Evolutionary conservation across 1,140 invertebrate species (phyloP).

Genomic region (Diabrotica virgifera): DNA sequence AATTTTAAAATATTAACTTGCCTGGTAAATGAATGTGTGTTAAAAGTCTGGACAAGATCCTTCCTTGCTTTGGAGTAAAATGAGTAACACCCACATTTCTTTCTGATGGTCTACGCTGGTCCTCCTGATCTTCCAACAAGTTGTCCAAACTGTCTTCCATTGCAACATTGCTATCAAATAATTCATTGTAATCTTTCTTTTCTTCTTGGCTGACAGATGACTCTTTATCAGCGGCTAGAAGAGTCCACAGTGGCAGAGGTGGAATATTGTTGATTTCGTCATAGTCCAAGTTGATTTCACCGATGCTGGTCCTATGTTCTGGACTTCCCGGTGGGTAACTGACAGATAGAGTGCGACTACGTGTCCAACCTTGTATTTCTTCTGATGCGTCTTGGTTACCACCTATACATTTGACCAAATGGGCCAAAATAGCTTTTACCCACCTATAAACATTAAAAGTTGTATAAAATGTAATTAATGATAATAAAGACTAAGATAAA

Average conservation of each 20-base stretch:
- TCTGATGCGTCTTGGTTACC: conserved; percentile 54
- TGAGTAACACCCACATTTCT: conserved; percentile 59
- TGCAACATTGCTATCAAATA: conserved; percentile 76
- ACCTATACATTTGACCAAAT: conserved; percentile 85
- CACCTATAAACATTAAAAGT: conserved; percentile 56
- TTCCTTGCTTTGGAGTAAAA: conserved; percentile 78
- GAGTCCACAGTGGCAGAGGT: conserved; percentile 92
- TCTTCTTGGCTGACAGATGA: conserved; percentile 40
- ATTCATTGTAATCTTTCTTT: conserved; percentile 74
- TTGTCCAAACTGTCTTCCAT: conserved; percentile 82
- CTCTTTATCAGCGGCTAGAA: conserved; percentile 88
- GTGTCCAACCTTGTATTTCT: conserved; percentile 67
- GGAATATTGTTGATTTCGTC: conserved; percentile 95
- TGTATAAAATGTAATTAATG: not conserved
- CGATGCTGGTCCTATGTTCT: conserved; percentile 47
- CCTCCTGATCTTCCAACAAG: conserved; percentile 64
- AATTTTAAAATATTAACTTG: not conserved
- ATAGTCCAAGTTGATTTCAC: conserved; percentile 81
- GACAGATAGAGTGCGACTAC: conserved; percentile 83
- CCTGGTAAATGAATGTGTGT: conserved; percentile 97
- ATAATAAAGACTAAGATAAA: not conserved
- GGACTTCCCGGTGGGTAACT: conserved; percentile 69
- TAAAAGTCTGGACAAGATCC: conserved; percentile 80
- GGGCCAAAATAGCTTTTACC: conserved; percentile 96
- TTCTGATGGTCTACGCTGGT: conserved; percentile 55